Evolutionary conservation across 1,140 invertebrate species (phyloP).

Genomic region (Druon quercuslanigerum): DNA sequence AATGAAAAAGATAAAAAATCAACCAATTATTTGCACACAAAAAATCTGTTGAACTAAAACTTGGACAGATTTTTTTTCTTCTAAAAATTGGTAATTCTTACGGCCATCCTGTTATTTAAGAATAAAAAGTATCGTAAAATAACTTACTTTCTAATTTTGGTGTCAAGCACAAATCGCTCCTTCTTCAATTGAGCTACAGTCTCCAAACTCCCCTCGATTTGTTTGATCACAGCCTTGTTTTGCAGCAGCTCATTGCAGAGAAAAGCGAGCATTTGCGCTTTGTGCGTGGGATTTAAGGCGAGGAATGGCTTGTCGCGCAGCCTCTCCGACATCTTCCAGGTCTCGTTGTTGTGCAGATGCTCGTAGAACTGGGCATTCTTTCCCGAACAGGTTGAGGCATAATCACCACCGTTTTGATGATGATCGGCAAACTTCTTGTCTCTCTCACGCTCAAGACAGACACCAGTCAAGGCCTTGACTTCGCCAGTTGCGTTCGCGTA

Average conservation of each 20-base stretch:
- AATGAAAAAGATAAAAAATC: too few relatives aligned
- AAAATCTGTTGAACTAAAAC: too few relatives aligned
- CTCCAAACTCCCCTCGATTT: conserved; percentile 87
- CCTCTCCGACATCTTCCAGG: conserved; percentile 85
- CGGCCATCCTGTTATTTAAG: too few relatives aligned
- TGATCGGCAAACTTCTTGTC: conserved; percentile 87
- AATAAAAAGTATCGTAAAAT: neutral
- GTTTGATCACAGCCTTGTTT: conserved; percentile 90
- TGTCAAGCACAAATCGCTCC: conserved; percentile 89
- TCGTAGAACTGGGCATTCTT: conserved; percentile 88
- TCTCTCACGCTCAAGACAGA: conserved; percentile 85
- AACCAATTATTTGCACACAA: too few relatives aligned
- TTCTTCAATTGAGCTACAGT: conserved; percentile 85
- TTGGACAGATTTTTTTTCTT: too few relatives aligned
- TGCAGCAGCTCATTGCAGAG: conserved; percentile 95
- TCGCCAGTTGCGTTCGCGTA: conserved; percentile 91
- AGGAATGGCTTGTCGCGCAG: conserved; percentile 89
- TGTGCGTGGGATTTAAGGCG: conserved; percentile 89
- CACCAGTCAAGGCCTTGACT: conserved; percentile 86
- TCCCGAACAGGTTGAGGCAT: conserved; percentile 77
- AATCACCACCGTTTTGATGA: conserved; percentile 84
- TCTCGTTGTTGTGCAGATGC: conserved; percentile 83
- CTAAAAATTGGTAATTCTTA: too few relatives aligned
- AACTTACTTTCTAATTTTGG: conserved; percentile 90
- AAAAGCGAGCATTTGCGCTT: conserved; percentile 91